These are phyloP conservation scores for Acipenser ruthenus DNA, from an alignment of 2,797 vertebrate species.

Conservation along the genomic window DNA sequence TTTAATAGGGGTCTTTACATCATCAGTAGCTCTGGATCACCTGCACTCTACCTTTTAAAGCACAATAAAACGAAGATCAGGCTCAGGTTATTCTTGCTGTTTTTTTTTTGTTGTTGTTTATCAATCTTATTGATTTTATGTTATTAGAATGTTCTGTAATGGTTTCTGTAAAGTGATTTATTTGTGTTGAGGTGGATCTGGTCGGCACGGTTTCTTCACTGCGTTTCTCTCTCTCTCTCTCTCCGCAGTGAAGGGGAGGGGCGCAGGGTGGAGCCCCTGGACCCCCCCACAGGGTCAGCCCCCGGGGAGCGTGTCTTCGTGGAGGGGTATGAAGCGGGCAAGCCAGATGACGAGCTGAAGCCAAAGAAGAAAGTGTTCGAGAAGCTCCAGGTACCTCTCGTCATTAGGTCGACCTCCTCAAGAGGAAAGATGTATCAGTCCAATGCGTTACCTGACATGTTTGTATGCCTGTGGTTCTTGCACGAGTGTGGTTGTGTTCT, in stretches of 20 bases:
- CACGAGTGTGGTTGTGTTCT: neutral
- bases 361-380: conserved; percentile 97
- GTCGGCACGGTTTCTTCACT: neutral
- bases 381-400: conserved; percentile 77
- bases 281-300: conserved; percentile 75
- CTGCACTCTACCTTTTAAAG: neutral
- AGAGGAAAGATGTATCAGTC: neutral
- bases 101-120: too few species aligned
- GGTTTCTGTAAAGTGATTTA: too few species aligned
- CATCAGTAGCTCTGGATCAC: too few species aligned
- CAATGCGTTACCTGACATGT: neutral
- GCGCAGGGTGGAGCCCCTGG: conserved; percentile 79
- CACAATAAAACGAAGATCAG: too few species aligned
- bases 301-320: conserved; percentile 80
- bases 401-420: neutral
- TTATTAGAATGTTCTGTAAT: too few species aligned
- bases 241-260: conserved; percentile 70
- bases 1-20: too few species aligned
- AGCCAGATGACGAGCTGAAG: conserved; percentile 82
- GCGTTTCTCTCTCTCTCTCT: neutral
- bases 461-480: neutral
- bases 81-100: too few species aligned
- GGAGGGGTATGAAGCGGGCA: conserved; percentile 75
- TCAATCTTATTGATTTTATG: too few species aligned
- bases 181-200: too few species aligned